Percentiles rank a stretch among this genome's conserved stretches.
Evolutionary conservation across 2,113 vertebrate species (phyloP).

Genomic region (Peromyscus californicus): DNA sequence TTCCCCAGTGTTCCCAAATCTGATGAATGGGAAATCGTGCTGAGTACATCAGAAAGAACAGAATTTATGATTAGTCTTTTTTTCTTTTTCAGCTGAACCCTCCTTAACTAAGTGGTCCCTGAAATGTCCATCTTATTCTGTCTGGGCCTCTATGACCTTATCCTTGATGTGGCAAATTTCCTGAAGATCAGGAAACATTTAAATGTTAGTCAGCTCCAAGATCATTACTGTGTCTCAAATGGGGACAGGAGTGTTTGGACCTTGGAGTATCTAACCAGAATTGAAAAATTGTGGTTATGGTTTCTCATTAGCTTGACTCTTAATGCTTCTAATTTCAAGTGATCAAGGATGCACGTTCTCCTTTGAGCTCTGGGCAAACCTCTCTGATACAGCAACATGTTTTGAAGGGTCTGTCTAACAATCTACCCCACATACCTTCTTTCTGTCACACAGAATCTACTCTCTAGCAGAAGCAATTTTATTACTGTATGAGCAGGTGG

Average conservation of each 20-base stretch:
- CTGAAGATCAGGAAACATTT: background rate
- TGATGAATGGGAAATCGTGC: background rate
- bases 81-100: no score
- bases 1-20: background rate
- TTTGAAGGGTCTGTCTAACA: fast-evolving
- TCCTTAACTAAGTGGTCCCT: fast-evolving
- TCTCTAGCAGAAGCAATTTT: background rate
- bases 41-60: background rate
- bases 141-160: background rate
- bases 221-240: background rate
- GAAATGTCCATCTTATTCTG: fast-evolving
- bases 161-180: background rate
- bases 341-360: no score
- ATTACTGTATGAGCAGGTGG: background rate
- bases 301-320: background rate
- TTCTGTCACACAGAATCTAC: background rate
- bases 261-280: background rate
- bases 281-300: fast-evolving
- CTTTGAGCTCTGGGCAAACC: background rate
- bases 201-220: fast-evolving
- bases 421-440: background rate
- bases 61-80: background rate
- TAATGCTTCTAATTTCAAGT: background rate
- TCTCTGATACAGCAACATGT: background rate
- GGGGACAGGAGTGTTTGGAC: background rate